A percentile compares a stretch with the other conserved stretches of the same genome.
Evolutionary conservation across 2,888 invertebrate species (phyloP).

Genomic region (Zootermopsis nevadensis): DNA sequence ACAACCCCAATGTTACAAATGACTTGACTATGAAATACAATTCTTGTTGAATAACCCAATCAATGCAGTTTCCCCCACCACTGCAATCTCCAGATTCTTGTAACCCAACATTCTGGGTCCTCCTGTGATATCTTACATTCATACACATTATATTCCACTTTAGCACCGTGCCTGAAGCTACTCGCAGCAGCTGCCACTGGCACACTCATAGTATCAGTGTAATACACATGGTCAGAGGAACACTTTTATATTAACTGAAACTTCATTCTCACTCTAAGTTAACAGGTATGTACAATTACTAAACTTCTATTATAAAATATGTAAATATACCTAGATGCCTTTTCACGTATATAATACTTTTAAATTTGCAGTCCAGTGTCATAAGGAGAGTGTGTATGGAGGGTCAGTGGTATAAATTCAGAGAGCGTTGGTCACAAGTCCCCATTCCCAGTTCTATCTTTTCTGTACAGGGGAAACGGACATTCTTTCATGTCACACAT

Average conservation of each 20-base stretch:
- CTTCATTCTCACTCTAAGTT: neutral
- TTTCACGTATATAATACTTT: conserved; percentile 14
- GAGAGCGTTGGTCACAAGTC: neutral
- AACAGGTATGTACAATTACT: conserved; percentile 27
- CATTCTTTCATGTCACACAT: too few relatives aligned
- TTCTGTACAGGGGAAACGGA: too few relatives aligned
- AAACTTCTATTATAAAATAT: conserved; percentile 33
- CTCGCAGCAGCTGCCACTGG: conserved; percentile 20
- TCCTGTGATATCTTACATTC: conserved; percentile 24
- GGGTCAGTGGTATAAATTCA: neutral
- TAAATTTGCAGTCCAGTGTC: conserved; percentile 22
- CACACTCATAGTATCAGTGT: neutral
- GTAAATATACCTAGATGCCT: conserved; percentile 32
- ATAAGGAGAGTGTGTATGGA: neutral
- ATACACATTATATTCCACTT: neutral
- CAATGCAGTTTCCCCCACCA: neutral
- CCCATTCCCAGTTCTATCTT: neutral
- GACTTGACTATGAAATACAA: too few relatives aligned
- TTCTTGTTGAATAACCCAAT: neutral
- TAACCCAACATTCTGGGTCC: conserved; percentile 8
- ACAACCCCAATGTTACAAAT: too few relatives aligned
- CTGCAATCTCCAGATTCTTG: neutral
- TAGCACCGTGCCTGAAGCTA: conserved; percentile 11
- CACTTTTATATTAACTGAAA: neutral
- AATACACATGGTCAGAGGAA: conserved; percentile 12